A percentile compares a stretch with the other conserved stretches of the same genome.
Conservation (phyloP, 2,797 vertebrate genomes). For the Enoplosus armatus region DNA sequence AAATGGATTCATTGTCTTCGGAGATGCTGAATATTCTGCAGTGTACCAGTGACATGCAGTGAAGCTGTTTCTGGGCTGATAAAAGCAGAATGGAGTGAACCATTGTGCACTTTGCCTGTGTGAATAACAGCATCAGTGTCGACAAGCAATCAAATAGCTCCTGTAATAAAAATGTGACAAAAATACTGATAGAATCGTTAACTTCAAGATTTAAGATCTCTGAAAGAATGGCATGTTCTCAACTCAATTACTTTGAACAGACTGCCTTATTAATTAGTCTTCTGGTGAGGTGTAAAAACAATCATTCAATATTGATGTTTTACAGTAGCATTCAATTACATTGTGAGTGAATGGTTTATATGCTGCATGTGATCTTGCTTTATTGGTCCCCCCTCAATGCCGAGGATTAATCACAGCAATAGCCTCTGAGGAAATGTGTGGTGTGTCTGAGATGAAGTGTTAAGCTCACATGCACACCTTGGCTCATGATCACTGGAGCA, state of each 20-base stretch:
- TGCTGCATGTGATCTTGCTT: conserved; percentile 18
- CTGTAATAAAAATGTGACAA: conserved; percentile 33
- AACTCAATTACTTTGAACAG: conserved; percentile 11
- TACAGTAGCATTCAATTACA: conserved; percentile 43
- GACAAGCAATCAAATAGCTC: conserved; percentile 42
- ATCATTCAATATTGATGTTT: conserved; percentile 24
- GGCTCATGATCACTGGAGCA: conserved; percentile 12
- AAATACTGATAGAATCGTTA: conserved; percentile 61
- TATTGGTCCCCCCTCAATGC: conserved; percentile 25
- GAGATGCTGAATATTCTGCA: background rate
- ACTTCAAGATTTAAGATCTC: conserved; percentile 14
- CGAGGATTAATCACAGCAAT: conserved; percentile 35
- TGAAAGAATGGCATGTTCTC: background rate
- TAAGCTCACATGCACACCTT: conserved; percentile 26
- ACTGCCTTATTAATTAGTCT: conserved; percentile 23
- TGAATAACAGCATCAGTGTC: conserved; percentile 36
- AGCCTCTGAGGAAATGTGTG: conserved; percentile 50
- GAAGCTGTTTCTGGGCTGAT: conserved; percentile 22
- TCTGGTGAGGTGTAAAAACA: conserved; percentile 2
- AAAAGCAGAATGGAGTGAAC: conserved; percentile 27
- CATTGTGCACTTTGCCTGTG: background rate
- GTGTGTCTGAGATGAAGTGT: conserved; percentile 27
- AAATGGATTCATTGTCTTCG: background rate
- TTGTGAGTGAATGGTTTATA: conserved; percentile 2
- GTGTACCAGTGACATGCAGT: background rate